Percentiles rank a stretch among this genome's conserved stretches.
Evolutionary conservation across 1,140 invertebrate genomes (phyloP).

Genomic region (Ditylenchus dipsaci): DNA sequence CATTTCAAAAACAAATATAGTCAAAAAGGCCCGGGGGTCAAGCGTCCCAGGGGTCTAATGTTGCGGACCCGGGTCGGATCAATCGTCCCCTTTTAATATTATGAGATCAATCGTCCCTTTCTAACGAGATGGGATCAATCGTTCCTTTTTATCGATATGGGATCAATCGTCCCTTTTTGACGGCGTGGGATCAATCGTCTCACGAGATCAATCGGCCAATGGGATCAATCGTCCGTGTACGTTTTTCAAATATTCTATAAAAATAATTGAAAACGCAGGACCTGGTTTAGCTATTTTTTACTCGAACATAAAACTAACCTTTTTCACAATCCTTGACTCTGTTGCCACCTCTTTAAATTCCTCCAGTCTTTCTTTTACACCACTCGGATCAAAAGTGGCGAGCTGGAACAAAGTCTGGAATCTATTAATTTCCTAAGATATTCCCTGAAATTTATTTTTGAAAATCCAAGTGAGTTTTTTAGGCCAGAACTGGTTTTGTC

Average conservation of each 20-base stretch:
- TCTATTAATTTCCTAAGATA: constrained; percentile 1
- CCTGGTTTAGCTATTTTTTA: not conserved
- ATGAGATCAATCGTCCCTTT: too few relatives aligned
- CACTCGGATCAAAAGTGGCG: not conserved
- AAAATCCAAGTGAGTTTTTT: not conserved
- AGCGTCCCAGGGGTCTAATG: too few relatives aligned
- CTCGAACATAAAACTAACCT: not conserved
- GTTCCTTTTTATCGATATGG: too few relatives aligned
- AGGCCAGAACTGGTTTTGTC: not conserved
- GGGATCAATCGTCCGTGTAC: too few relatives aligned
- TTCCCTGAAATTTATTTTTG: not conserved
- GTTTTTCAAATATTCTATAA: not conserved
- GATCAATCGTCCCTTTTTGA: too few relatives aligned
- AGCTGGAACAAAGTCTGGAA: not conserved
- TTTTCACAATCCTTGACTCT: not conserved
- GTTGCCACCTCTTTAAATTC: not conserved
- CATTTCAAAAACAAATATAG: too few relatives aligned
- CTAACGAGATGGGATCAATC: too few relatives aligned
- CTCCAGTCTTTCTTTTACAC: not conserved
- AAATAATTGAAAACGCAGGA: not conserved
- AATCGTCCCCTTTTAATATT: too few relatives aligned
- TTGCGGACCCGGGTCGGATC: too few relatives aligned
- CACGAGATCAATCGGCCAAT: too few relatives aligned
- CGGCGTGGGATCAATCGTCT: too few relatives aligned
- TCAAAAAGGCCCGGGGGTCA: too few relatives aligned